Evolutionary conservation across 2,888 invertebrate species (phyloP), one percentile per base, ranked within the genome.

Genomic region (Erebia palarica): DNA sequence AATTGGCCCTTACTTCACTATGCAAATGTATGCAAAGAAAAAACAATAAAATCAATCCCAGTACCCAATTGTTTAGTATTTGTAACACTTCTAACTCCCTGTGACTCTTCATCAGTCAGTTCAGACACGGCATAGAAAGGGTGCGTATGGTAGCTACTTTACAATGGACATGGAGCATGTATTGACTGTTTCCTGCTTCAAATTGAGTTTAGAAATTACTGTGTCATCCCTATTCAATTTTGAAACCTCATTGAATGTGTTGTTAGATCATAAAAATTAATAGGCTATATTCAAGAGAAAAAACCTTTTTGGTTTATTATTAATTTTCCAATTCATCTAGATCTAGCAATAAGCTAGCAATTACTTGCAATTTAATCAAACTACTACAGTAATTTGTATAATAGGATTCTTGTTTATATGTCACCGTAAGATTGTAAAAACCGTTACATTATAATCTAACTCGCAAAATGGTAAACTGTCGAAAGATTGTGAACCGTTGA

Each of bases 151-250:
- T 53, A 27, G n/a, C 13, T 47, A 36, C 63, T 55, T 55, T 27
- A 21, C 11, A 21, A 36, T 64, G 49, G 14, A 42, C 27, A 27
- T 8, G 47, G 18, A 13, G n/a, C 14, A 1, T 1, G 36, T 13
- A 65, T 55, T 53, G 53, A 55, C 11, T 65, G 13, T 42, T 65
- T 65, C 53, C 53, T 51, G 55, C 36, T n/a, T 65, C 53, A 65
- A 65, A 53, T 65, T 65, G 36, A 65, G 51, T 51, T 27, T 65
- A 36, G 55, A 65, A 55, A 36, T 64, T 42, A 55, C 55, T 27
- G 21, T 65, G 42, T 65, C 53, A 53, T 55, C 65, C 36, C 44
- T 18, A 36, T 59, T 59, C 9, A 59, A 27, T 59, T 53, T 53
- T 14, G 49, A 18, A 55, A 55, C 16, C 16, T 53, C 55, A 9